These are phyloP conservation scores for Casuarius casuarius DNA, from an alignment of 2,113 vertebrate species.

Conservation along the genomic window DNA sequence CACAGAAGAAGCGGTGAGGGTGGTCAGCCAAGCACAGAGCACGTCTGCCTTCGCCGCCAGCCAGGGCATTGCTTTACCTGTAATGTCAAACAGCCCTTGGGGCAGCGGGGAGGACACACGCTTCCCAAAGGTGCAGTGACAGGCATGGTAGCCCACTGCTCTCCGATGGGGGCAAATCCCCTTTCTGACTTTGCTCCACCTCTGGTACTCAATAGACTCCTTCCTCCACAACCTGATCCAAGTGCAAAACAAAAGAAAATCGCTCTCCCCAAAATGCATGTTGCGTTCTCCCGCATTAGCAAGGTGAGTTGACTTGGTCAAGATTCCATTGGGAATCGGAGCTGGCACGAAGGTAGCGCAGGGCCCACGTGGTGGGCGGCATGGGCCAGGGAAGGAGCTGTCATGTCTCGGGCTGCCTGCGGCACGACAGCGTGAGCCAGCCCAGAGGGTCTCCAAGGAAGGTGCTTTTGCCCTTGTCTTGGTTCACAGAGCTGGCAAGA, in stretches of 20 bases:
- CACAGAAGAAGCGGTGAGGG: not conserved
- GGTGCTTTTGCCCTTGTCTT: not conserved
- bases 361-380: fast-evolving
- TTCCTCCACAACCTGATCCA: fast-evolving
- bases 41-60: not conserved
- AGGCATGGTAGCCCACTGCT: not conserved
- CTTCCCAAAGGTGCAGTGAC: not conserved
- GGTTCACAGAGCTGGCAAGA: not conserved
- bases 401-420: not conserved
- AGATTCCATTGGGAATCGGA: not conserved
- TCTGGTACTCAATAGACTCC: fast-evolving
- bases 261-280: fast-evolving
- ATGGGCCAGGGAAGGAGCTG: not conserved
- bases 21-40: not conserved
- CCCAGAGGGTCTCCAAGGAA: not conserved
- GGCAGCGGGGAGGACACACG: not conserved
- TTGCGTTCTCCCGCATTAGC: not conserved
- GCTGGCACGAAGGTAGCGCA: not conserved
- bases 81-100: not conserved
- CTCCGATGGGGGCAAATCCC: not conserved
- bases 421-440: not conserved
- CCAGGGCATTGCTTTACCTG: fast-evolving
- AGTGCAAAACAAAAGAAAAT: not conserved
- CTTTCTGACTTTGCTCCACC: not conserved
- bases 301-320: not conserved